Evolutionary conservation across 2,113 vertebrate genomes (phyloP), one percentile per base, ranked within the genome.

Genomic region (Alosa alosa): DNA sequence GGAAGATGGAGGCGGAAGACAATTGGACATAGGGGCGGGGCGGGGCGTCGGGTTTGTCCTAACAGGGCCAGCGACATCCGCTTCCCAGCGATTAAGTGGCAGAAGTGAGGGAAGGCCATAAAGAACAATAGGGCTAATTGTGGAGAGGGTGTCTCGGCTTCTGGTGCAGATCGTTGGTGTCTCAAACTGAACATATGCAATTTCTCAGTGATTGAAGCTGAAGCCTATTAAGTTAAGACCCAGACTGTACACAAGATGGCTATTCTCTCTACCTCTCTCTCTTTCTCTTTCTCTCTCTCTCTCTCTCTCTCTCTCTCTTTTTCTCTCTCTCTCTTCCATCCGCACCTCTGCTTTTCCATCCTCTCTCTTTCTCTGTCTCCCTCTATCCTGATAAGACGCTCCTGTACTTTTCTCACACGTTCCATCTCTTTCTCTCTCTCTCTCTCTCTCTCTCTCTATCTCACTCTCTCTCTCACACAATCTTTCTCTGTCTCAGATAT

Each of bases 101-200:
- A n/a, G 17, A n/a, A 82, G 4, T 6, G 57, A 83, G 68, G 81
- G 45, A 44, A 87, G 64, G 81, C 47, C 49, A 81, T 68, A 84
- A 90, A 84, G 87, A 81, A 72, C 75, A 85, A 78, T 82, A 17
- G 7, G 86, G 13, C 45, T 88, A 86, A 90, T 84, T 89, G 85
- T 88, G 52, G 86, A 87, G 81, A 86, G 87, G 86, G 88, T 55
- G 78, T 87, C 86, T 86, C 87, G 84, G 86, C 85, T 83, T 84
- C 81, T 87, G 86, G 15, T 75, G 72, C 72, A 60, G 46, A 84
- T 90, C n/a, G 15, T 72, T 72, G 64, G 36, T 31, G 17, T 87
- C 85, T 55, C 64, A 60, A 87, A 46, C 22, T 57, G 84, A 87
- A 87, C 86, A 78, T 85, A 82, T 88, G 85, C 82, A 81, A 83